A percentile compares a stretch with the other conserved stretches of the same genome.
Conservation (phyloP, 1,140 invertebrate species). For the Tribolium castaneum region DNA sequence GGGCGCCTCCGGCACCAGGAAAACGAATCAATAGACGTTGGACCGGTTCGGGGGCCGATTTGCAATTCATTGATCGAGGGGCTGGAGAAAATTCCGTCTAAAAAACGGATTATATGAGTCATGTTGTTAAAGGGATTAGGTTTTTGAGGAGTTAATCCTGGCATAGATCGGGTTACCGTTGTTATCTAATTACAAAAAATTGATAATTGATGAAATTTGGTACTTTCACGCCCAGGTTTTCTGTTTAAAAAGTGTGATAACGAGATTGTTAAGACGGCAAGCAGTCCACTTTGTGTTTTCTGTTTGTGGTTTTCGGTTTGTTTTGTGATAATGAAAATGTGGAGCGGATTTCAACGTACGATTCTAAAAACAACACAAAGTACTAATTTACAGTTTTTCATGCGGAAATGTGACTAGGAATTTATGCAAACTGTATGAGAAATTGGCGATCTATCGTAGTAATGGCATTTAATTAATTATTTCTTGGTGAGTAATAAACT, state of each 20-base stretch:
- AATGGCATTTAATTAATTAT: background rate
- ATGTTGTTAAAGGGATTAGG: background rate
- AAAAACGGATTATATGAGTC: background rate
- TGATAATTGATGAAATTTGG: background rate
- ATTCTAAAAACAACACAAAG: too few species aligned
- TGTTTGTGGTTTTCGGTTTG: background rate
- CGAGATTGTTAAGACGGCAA: background rate
- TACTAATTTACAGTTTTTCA: background rate
- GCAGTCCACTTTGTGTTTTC: background rate
- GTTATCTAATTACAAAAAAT: too few species aligned
- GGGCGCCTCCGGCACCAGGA: conserved; percentile 39
- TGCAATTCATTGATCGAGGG: conserved; percentile 19
- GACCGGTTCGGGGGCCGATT: conserved; percentile 36
- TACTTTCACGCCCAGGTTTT: background rate
- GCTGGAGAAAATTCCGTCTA: too few species aligned
- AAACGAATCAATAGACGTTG: conserved; percentile 43
- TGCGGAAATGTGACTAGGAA: background rate
- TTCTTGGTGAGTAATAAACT: background rate
- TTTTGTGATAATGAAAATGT: background rate
- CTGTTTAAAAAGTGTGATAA: background rate
- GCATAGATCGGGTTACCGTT: background rate
- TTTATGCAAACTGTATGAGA: background rate
- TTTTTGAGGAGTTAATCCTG: background rate
- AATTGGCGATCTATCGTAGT: background rate
- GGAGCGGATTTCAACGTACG: background rate